Evolutionary conservation across 1,140 invertebrate genomes (phyloP), one percentile per base, ranked within the genome.

Genomic region (Zaprionus kolodkinae): DNA sequence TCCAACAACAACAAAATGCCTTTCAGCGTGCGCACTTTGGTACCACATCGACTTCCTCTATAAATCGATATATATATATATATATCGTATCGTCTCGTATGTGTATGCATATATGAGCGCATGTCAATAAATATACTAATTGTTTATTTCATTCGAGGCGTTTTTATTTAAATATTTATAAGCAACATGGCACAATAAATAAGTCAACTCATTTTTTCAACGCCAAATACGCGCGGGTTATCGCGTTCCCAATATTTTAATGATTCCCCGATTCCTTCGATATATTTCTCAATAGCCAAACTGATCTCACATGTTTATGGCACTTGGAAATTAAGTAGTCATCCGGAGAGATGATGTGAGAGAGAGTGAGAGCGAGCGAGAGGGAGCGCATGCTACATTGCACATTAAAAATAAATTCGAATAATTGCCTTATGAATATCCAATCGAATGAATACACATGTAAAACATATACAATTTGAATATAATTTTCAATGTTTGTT

Each of bases 161-260:
- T 71, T 72, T 67, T 76, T 76, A 76, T 67, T 76, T 76, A 76
- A 76, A 76, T 76, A 76, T 76, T 76, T 76, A 76, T 76, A 72
- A 76, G 74, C 63, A 30, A 30, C 27, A 71, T 64, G 35, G 50
- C 48, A 76, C 68, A 72, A 76, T 72, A 76, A 76, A 76, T 76
- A 76, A 71, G 68, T 60, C 73, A 70, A 75, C 72, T 75, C 59
- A 72, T 55, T 67, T 73, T 67, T 67, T 76, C 74, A 76, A 38
- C 74, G 63, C 74, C 74, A 76, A 76, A 76, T 65, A 71, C 55
- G 56, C 62, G 62, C 30, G 61, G n/a, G n/a, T 45, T 45, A 15
- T 68, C 65, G 36, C 21, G 55, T 73, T 48, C 63, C 17, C 21
- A n/a, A n/a, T 45, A 21, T 45, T 9, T 40, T n/a, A 40, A 17